Conservation (phyloP, 2,888 invertebrate genomes). For the Synanthedon myopaeformis region DNA sequence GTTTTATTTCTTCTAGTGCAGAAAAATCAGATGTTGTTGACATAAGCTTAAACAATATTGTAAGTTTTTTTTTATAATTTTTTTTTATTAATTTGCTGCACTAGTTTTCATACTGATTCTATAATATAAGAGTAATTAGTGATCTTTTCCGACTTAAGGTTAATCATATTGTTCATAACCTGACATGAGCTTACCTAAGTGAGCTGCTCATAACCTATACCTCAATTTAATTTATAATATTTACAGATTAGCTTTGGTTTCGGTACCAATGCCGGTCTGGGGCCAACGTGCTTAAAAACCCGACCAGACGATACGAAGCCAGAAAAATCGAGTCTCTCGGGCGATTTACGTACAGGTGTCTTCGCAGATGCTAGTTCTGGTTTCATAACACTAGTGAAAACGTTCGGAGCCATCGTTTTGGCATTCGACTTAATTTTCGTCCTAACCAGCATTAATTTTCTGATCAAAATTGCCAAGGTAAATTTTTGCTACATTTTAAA, state of each 20-base stretch:
- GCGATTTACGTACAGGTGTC: background rate
- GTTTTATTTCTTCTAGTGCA: constrained; percentile 19
- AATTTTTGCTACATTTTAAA: constrained; percentile 1
- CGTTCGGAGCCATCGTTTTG: constrained; percentile 31
- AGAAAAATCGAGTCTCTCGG: background rate
- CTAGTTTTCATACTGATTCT: too few species aligned
- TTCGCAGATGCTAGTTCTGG: constrained; percentile 1
- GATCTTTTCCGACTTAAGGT: background rate
- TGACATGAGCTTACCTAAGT: too few species aligned
- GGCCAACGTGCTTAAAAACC: constrained; percentile 24
- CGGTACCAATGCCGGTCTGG: constrained; percentile 36
- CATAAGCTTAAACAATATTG: constrained; percentile 37
- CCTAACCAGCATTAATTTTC: constrained; percentile 20
- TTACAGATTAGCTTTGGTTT: constrained; percentile 46
- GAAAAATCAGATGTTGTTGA: constrained; percentile 32
- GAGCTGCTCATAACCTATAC: too few species aligned
- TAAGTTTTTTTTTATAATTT: constrained; percentile 15
- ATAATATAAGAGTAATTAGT: background rate
- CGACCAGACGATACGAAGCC: background rate
- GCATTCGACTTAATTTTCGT: constrained; percentile 24
- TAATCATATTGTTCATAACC: background rate
- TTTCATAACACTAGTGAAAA: constrained; percentile 17
- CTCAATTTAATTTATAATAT: constrained; percentile 1
- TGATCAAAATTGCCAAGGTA: constrained; percentile 29
- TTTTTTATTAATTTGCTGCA: too few species aligned